Evolutionary conservation across 2,797 vertebrate genomes (phyloP), one percentile per base, ranked within the genome.

Genomic region (Phrynocephalus forsythii): DNA sequence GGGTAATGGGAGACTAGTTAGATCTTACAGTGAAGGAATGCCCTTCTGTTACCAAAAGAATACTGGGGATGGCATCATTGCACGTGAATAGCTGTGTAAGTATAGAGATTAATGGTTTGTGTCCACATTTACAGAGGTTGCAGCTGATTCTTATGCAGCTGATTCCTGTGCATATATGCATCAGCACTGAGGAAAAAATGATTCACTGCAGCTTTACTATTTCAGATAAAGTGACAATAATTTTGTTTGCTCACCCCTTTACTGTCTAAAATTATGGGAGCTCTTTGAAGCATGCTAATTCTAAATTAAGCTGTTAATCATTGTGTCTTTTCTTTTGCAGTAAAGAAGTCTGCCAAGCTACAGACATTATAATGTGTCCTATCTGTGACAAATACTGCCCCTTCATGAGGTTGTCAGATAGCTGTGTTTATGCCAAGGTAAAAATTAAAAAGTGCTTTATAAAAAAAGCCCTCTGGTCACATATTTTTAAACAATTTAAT

Each of bases 371-470:
- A 91, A 99, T 99, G 98, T 99, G 98, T 93, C 98, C 98, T 89
- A 98, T 98, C 93, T 99, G 98, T 94, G 98, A 99, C 94, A 97
- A 98, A 96, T 98, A 98, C 93, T 99, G 98, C 93, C 98, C 98
- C 22, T 98, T 98, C 96, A 97, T 98, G 97, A 98, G 96, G 82
- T 92, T 99, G 81, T 99, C 98, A 0, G 98, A 99, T 96, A 99
- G 98, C 97, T 99, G 98, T 5, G 96, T 98, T 93, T 98, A 99
- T 63, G 98, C 98, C 95, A 99, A 99, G 98, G 98, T 99, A 97
- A 91, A 82, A 66, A 83, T 72, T 78, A 90, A 82, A 82, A 28
- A 66, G 66, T 85, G 11, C 8, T 67, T 75, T 82, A 72, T 79
- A 60, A 13, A 60, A 63, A 63, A 63, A 63, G 20, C 1, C 79